Conservation (phyloP, 1,140 invertebrate species). For the Meteorus sp. region DNA sequence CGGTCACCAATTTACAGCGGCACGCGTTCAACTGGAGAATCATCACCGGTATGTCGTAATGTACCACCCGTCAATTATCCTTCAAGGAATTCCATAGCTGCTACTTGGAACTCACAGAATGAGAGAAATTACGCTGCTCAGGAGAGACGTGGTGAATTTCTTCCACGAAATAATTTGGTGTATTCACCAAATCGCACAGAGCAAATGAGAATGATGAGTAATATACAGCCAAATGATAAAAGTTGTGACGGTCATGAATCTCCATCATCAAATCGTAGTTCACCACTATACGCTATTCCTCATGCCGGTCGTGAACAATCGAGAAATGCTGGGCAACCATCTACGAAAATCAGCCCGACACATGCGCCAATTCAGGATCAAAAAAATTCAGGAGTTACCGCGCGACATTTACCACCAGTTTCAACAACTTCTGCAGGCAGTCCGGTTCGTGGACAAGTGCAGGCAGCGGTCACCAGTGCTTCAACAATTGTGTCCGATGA, state of each 20-base stretch:
- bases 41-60: slow-evolving; percentile 35
- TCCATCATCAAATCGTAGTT: slow-evolving; percentile 30
- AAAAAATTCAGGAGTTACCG: slow-evolving; percentile 31
- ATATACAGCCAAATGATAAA: slow-evolving; percentile 37
- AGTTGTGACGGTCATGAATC: slow-evolving; percentile 38
- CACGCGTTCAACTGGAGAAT: slow-evolving; percentile 30
- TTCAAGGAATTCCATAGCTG: slow-evolving; percentile 32
- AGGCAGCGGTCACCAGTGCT: slow-evolving; percentile 47
- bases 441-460: slow-evolving; percentile 45
- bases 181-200: slow-evolving; percentile 46
- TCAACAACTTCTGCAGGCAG: slow-evolving; percentile 24
- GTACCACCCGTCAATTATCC: slow-evolving; percentile 40
- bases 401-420: slow-evolving; percentile 32
- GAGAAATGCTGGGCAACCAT: slow-evolving; percentile 28
- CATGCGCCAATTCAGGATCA: slow-evolving; percentile 28
- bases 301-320: slow-evolving; percentile 19
- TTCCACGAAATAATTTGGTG: slow-evolving; percentile 38
- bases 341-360: slow-evolving; percentile 41
- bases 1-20: slow-evolving; percentile 40
- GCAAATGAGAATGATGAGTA: slow-evolving; percentile 30
- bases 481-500: slow-evolving; percentile 36
- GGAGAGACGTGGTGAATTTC: slow-evolving; percentile 36
- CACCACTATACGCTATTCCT: slow-evolving; percentile 25
- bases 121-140: slow-evolving; percentile 43
- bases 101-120: slow-evolving; percentile 32